Conservation (phyloP, 1,140 invertebrate genomes). For the Calephelis nemesis region DNA sequence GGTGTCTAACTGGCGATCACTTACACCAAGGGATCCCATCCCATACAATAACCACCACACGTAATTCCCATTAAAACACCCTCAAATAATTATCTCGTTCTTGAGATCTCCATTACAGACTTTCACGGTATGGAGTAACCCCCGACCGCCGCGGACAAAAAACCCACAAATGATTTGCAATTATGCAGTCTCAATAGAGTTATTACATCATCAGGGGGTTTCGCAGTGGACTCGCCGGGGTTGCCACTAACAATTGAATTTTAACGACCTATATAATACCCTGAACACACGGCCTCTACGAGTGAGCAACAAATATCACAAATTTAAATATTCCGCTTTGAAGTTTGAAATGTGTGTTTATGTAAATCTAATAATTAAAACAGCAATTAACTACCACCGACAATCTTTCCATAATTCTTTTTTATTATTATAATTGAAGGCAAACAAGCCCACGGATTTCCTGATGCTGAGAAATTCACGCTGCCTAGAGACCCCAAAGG, state of each 20-base stretch:
- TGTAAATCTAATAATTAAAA: too few relatives aligned
- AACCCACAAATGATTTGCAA: constrained; percentile 76
- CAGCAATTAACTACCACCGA: too few relatives aligned
- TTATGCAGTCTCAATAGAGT: constrained; percentile 73
- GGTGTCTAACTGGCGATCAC: too few relatives aligned
- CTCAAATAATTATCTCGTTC: constrained; percentile 20
- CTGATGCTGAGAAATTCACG: too few relatives aligned
- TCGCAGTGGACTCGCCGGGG: constrained; percentile 45
- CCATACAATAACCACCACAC: neutral
- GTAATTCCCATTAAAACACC: constrained; percentile 17
- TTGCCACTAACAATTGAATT: constrained; percentile 74
- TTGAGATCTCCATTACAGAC: constrained; percentile 35
- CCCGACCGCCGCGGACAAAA: constrained; percentile 45
- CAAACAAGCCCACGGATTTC: too few relatives aligned
- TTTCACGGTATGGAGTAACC: constrained; percentile 30
- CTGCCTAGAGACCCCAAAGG: too few relatives aligned
- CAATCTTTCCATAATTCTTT: too few relatives aligned
- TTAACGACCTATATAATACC: constrained; percentile 72
- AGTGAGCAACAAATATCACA: neutral
- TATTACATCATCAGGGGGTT: constrained; percentile 65
- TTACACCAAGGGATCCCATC: too few relatives aligned
- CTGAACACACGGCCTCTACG: constrained; percentile 36
- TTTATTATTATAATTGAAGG: too few relatives aligned
- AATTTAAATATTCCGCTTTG: neutral
- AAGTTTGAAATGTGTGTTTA: neutral